phyloP scores from a whole-genome alignment of 2,888 invertebrate genomes.

The Dorcus parallelipipedus region DNA sequence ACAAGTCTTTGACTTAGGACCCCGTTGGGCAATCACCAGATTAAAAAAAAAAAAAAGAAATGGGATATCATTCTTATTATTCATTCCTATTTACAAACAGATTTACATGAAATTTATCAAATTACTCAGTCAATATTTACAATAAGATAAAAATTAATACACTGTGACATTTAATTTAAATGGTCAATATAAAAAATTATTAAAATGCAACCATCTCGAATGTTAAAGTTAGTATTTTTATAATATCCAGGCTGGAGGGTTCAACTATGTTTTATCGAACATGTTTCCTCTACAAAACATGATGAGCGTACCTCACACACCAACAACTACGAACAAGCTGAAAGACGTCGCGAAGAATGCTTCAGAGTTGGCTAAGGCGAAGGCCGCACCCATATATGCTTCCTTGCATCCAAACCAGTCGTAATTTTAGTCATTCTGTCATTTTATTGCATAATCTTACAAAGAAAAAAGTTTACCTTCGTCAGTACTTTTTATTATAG shows the following conservation, averaged over 20 bases:
- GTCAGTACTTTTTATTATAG: neutral
- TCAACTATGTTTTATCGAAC: constrained; percentile 73
- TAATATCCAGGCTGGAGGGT: constrained; percentile 61
- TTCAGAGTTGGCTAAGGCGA: constrained; percentile 73
- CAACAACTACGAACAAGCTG: constrained; percentile 53
- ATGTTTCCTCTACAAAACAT: constrained; percentile 62
- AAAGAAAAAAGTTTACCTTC: neutral
- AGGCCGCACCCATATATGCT: constrained; percentile 49
- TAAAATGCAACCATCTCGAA: too few relatives aligned
- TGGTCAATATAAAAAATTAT: too few relatives aligned
- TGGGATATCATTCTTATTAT: neutral
- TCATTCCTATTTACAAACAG: too few relatives aligned
- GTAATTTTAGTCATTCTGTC: constrained; percentile 24
- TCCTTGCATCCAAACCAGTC: constrained; percentile 46
- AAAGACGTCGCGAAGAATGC: constrained; percentile 79
- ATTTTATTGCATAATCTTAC: neutral
- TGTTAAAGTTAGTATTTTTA: too few relatives aligned
- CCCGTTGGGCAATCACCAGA: too few relatives aligned
- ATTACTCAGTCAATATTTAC: too few relatives aligned
- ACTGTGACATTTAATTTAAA: too few relatives aligned
- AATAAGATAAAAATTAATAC: too few relatives aligned
- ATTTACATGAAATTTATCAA: too few relatives aligned
- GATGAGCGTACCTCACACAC: constrained; percentile 36
- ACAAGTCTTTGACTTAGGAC: too few relatives aligned
- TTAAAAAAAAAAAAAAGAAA: too few relatives aligned